Base-by-base conservation (phyloP, 2,113 vertebrate genomes). In the Leuciscus idus region DNA sequence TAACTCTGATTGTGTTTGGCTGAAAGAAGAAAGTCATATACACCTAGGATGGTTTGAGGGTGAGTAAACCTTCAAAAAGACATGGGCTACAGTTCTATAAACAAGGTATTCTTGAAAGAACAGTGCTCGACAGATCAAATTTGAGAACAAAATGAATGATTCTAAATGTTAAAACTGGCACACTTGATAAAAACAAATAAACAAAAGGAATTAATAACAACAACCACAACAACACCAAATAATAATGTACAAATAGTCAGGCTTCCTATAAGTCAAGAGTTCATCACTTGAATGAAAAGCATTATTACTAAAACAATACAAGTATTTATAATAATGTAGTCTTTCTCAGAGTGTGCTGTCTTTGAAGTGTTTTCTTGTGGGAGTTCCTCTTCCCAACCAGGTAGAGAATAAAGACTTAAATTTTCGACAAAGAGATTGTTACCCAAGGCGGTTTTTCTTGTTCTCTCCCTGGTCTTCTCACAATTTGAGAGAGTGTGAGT, bases 331-430 rank as follows among this genome's bases (percentile, higher is more conserved):
- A 57, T 36, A 81, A 30, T 68, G 82, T 87, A 36, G 9, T 48
- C 84, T 72, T 76, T 36, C 36, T 85, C 86, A 6, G 52, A 87
- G 73, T 55, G 43, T 48, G 59, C 36, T 43, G 59, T 84, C 86
- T 92, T 92, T 92, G 87, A 92, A 88, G 85, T 28, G 15, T 81
- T 66, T 82, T 86, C 84, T 86, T 82, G 82, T 88, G 86, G 89
- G 84, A 86, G 62, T 87, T 89, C 90, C 75, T 88, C 84, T 84
- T 87, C 89, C 13, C 79, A 81, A 89, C 77, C 85, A 91, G 88
- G 89, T 87, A 86, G 85, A 91, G 90, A 90, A 89, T 85, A 82
- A 88, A 91, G 88, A 82, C 68, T 61, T 89, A n/a, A 26, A 59
- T 87, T 81, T 89, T 87, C 68, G 76, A 91, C 86, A 85, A 87